Base-by-base conservation (phyloP, 2,113 vertebrate genomes). In the Gobio gobio region DNA sequence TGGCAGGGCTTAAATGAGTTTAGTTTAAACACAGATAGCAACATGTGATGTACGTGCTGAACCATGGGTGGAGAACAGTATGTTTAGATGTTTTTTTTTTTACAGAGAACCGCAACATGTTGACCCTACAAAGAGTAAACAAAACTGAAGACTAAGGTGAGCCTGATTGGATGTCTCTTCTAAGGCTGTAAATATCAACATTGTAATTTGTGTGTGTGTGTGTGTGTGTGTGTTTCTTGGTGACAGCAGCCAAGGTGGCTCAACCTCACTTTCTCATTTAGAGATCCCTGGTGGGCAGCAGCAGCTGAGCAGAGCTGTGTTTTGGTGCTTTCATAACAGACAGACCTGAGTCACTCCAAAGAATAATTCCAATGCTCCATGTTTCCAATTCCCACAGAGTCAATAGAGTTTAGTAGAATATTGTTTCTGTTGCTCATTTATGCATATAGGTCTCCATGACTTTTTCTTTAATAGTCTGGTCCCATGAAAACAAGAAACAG, bases 241-340 rank as follows among this genome's bases (percentile, higher is more conserved):
- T 29, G 22, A 33, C 40, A 64, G 78, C 40, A 49, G 43, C 43
- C 61, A 51, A 51, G 29, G 43, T 81, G 16, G 2, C 24, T 66
- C 1, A 66, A 14, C 58, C 56, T 58, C 83, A 78, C 80, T 61
- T 73, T 72, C 78, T 56, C 77, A 54, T 86, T 61, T 58, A 66
- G 76, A 83, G 68, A 73, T 83, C 87, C 84, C 84, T 68, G 40
- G 75, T 76, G 75, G 83, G 81, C 40, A 82, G 83, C 84, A 83
- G 61, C 84, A 88, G 80, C 68, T 88, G 80, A 70, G 14, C 68
- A 43, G 74, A 88, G 84, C 58, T 86, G 78, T 59, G 47, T 83
- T 86, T 54, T 66, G 58, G 75, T 68, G 80, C 64, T 61, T 74
- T 83, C 64, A 66, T 79, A 79, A 79, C 87, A 66, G 66, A 78